A percentile compares a stretch with the other conserved stretches of the same genome.
Conservation (phyloP, 2,888 invertebrate species). For the Eucriotettix oculatus region DNA sequence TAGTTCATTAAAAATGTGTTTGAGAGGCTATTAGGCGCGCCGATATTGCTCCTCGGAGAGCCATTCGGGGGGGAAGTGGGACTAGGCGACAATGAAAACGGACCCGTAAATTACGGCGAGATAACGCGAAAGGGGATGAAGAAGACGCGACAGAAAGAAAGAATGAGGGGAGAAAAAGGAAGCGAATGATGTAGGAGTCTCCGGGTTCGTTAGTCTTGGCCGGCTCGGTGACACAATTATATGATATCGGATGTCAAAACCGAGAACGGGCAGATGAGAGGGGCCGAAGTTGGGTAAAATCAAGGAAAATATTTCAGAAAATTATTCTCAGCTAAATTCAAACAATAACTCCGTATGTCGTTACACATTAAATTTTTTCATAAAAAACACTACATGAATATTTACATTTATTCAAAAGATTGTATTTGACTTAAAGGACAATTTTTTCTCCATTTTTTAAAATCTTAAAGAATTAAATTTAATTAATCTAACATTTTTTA, state of each 20-base stretch:
- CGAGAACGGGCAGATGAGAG: neutral
- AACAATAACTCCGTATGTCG: too few relatives aligned
- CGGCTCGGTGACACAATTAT: too few relatives aligned
- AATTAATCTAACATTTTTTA: too few relatives aligned
- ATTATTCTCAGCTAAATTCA: too few relatives aligned
- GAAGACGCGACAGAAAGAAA: constrained; percentile 14
- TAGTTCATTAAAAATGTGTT: constrained; percentile 62
- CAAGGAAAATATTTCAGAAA: neutral
- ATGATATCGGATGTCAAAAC: too few relatives aligned
- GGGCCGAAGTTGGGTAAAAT: neutral
- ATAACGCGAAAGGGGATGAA: constrained; percentile 16
- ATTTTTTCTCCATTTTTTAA: too few relatives aligned
- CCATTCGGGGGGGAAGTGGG: constrained; percentile 20
- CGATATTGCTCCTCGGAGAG: constrained; percentile 35
- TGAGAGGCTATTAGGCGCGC: constrained; percentile 48
- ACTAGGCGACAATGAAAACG: constrained; percentile 11
- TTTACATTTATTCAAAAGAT: too few relatives aligned
- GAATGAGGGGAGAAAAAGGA: neutral
- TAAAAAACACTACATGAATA: too few relatives aligned
- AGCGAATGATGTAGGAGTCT: constrained; percentile 2
- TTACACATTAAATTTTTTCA: too few relatives aligned
- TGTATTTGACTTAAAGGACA: too few relatives aligned
- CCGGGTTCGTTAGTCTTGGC: too few relatives aligned
- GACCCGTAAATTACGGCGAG: constrained; percentile 11
- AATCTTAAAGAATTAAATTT: too few relatives aligned